Evolutionary conservation across 1,140 invertebrate genomes (phyloP), one percentile per base, ranked within the genome.

Genomic region (Sipha flava): DNA sequence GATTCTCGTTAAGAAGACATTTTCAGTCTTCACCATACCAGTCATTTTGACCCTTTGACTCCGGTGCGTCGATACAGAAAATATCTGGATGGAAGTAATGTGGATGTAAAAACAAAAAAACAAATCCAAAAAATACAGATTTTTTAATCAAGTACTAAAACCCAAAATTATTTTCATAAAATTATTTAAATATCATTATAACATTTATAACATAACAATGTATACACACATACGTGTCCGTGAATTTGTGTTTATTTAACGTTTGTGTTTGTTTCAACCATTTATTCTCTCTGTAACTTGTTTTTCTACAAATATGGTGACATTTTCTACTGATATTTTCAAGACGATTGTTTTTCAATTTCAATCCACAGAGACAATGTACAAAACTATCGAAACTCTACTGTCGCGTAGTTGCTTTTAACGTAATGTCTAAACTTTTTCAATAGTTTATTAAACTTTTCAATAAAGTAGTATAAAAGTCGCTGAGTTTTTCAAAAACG

Each of bases 1-100:
- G 66, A 47, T 70, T 70, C 66, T 70, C 66, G 66, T 70, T 70
- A 70, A 18, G 66, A 70, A 70, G 66, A 70, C 66, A 4, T 29
- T 45, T 47, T 47, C 43, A 29, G 40, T n/a, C 66, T 45, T 47
- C 16, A 29, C 23, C 14, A 9, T 45, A 29, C 40, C 16, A 45
- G 23, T 29, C 26, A 18, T 40, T 29, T 70, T 70, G 66, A 70
- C 66, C 66, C 40, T 70, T 70, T 70, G 66, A 70, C 66, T 70
- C 23, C 1, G 14, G 23, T 9, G 9, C 21, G 2, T n/a, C 29
- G 16, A 66, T 66, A 66, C 21, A 16, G 10, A 40, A 6, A 40
- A 68, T 45, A 10, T 66, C 16, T 45, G 10, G 37, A 40, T 4
- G 45, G 23, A 45, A 43, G 40, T 70, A 16, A 45, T 26, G 40